Conservation (phyloP, 2,888 invertebrate genomes). For the Caenorhabditis sp. region DNA sequence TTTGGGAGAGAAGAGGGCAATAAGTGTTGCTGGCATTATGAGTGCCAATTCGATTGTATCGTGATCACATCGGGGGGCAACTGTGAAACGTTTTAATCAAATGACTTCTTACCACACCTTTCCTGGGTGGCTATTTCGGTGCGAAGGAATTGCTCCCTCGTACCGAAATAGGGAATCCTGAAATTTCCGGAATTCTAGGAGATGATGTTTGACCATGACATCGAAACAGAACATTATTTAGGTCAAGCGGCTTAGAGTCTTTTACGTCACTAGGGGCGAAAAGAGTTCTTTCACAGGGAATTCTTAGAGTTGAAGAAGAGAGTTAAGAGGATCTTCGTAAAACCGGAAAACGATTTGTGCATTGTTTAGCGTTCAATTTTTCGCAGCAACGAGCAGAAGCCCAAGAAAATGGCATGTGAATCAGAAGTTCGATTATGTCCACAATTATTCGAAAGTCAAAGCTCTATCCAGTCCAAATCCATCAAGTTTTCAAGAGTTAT, state of each 20-base stretch:
- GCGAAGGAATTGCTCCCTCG: too few species aligned
- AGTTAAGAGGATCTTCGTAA: constrained; percentile 22
- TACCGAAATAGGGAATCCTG: not conserved
- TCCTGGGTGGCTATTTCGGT: constrained; percentile 24
- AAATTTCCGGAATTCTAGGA: constrained; percentile 17
- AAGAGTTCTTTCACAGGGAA: constrained; percentile 25
- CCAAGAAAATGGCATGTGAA: too few species aligned
- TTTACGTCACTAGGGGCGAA: constrained; percentile 30
- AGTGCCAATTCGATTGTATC: constrained; percentile 2
- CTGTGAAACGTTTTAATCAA: constrained; percentile 32
- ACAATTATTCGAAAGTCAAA: too few species aligned
- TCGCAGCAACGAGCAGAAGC: too few species aligned
- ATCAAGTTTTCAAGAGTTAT: too few species aligned
- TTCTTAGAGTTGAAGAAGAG: not conserved
- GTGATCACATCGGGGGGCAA: constrained; percentile 11
- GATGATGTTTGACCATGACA: not conserved
- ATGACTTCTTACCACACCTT: constrained; percentile 35
- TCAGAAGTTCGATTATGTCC: too few species aligned
- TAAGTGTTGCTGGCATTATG: constrained; percentile 21
- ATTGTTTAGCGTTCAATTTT: too few species aligned
- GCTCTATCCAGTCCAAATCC: too few species aligned
- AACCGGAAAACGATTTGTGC: constrained; percentile 27
- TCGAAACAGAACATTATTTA: constrained; percentile 21
- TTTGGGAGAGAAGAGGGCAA: constrained; percentile 25
- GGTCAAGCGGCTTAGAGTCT: constrained; percentile 48